These are phyloP conservation scores for Prenolepis imparis DNA, from an alignment of 2,888 invertebrate species.

Conservation along the genomic window DNA sequence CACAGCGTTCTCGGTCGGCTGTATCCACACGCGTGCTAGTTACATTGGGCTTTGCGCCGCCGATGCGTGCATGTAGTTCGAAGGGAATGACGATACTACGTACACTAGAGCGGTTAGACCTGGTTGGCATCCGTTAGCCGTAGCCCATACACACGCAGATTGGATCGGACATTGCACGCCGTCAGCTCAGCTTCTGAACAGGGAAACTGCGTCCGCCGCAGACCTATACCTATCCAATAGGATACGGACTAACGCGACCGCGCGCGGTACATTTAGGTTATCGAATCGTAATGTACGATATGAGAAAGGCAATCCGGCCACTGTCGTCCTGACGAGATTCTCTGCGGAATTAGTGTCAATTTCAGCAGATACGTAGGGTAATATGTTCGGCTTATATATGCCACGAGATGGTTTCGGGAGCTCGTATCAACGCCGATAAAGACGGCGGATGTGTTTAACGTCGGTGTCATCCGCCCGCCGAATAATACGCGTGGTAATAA, in stretches of 20 bases:
- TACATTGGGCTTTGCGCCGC: constrained; percentile 70
- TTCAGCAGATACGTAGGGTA: constrained; percentile 33
- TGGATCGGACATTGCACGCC: constrained; percentile 79
- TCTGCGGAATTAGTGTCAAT: constrained; percentile 64
- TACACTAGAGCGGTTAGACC: constrained; percentile 63
- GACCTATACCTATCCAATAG: constrained; percentile 69
- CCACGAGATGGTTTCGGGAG: background rate
- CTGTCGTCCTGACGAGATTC: constrained; percentile 66
- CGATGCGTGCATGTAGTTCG: constrained; percentile 71
- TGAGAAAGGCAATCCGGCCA: constrained; percentile 71
- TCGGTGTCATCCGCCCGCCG: background rate
- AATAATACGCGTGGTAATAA: background rate
- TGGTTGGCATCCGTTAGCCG: constrained; percentile 71
- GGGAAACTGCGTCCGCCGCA: constrained; percentile 73
- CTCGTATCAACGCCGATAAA: background rate
- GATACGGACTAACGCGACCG: constrained; percentile 73
- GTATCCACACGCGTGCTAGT: constrained; percentile 74
- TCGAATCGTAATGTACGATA: constrained; percentile 76
- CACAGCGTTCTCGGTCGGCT: constrained; percentile 67
- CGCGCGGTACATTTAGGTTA: constrained; percentile 73
- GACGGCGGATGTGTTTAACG: constrained; percentile 8
- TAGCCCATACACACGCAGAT: constrained; percentile 76
- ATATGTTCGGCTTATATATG: background rate
- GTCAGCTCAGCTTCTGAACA: constrained; percentile 80
- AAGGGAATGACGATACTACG: constrained; percentile 68